Evolutionary conservation across 2,797 vertebrate species (phyloP), one percentile per base, ranked within the genome.

Genomic region (Monodelphis domestica): DNA sequence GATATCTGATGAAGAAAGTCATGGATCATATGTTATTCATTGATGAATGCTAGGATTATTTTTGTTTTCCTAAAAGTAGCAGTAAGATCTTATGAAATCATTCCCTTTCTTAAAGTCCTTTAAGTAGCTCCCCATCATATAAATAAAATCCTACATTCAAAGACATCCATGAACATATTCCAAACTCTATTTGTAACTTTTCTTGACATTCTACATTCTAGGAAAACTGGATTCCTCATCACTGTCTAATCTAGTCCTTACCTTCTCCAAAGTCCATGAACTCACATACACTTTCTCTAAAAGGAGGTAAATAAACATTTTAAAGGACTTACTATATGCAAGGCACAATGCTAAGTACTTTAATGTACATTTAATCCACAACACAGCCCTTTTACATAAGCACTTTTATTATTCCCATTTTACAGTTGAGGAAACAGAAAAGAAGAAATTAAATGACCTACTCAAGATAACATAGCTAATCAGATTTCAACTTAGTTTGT

Each of bases 21-120:
- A 94, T 12, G n/a, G 3, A 33, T 78, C 92, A 53, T 38, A 51
- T n/a, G 29, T 28, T 89, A 90, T 63, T 93, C 53, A 89, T 87
- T 78, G 93, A 92, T 89, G 4, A 93, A 91, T 93, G 30, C 1
- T 54, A 93, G 26, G 50, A 1, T 2, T 45, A 38, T 78, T 90
- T 92, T 95, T 78, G 78, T 24, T 45, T 24, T 78, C n/a, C 9
- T 38, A 38, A 38, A 21, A 78, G n/a, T 24, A 78, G 17, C n/a
- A 21, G 17, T 45, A 78, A 11, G n/a, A 78, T n/a, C 21, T n/a
- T 17, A 70, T n/a, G 63, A 70, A 70, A 38, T 38, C 63, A 70
- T 38, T 70, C 21, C 15, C 14, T n/a, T 70, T 5, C 63, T 70
- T 70, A 33, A 2, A 38, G 17, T 70, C 33, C 15, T 7, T 21